Evolutionary conservation across 2,113 vertebrate genomes (phyloP), one percentile per base, ranked within the genome.

Genomic region (Mesembrinibis cayennensis): DNA sequence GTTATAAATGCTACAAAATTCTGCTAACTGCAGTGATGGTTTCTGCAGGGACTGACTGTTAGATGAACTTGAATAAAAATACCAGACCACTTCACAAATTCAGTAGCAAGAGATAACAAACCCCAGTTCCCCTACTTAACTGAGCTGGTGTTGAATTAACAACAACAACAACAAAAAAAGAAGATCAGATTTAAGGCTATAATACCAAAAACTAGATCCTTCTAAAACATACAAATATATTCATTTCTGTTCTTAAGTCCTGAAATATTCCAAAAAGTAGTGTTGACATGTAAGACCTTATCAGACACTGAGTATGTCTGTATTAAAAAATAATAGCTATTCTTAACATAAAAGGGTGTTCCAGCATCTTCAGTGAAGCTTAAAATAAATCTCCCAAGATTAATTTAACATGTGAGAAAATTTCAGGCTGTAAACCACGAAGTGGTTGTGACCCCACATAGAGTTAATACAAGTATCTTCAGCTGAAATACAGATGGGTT

Each of bases 401-500:
- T 85, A 91, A 89, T 67, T 93, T 86, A 92, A 89, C 72, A 93
- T 7, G 4, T 16, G 74, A 95, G 82, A 94, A 82, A 77, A 90
- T n/a, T 76, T 59, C 87, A 74, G 3, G 6, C 86, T 52, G 62
- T 70, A 91, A 79, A 90, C 4, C 69, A 79, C 18, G 25, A 93
- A 87, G 92, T 11, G 66, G 26, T 36, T 45, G 40, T 89, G 67
- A 95, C 79, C 59, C 72, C 96, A 95, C 66, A 42, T 62, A 74
- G 62, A 88, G n/a, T 76, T 94, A 89, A 92, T 12, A 79, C 23
- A 94, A 93, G 77, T 34, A 84, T 32, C 58, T 77, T 89, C 80
- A 91, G 82, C 81, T 89, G 91, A 95, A 87, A 93, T 20, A 95
- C 84, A 94, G 90, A 95, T 89, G 63, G 38, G 53, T 89, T 65